Base-by-base conservation (phyloP, 1,140 invertebrate species). In the Orius insidiosus region DNA sequence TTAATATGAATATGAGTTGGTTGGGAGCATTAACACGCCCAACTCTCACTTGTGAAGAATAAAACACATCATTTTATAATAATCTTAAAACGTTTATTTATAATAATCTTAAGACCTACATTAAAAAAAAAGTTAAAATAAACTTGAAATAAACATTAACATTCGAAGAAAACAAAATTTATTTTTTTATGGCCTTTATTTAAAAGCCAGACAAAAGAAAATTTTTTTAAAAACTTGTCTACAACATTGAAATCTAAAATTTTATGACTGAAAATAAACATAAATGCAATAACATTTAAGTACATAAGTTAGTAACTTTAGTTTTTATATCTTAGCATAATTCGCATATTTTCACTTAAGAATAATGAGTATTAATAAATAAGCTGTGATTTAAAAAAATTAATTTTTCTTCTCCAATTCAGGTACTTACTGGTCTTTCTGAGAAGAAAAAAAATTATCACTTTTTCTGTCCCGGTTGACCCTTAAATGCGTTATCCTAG, bases 251-350 rank as follows among this genome's bases (percentile, higher is more conserved):
- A 24, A 24, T 24, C 24, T 24, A 24, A 24, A 24, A 39, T 39
- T 18, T 39, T 39, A 40, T 15, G 14, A 32, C 11, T 15, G 11
- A 15, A 33, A 13, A 41, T 4, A 24, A 24, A 24, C 24, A 34
- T 50, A 50, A 50, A 50, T 50, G 49, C 49, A 50, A 35, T 8
- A 38, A 45, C 33, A 50, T 31, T 39, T 50, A 50, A 50, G 49
- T 50, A 50, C 49, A 50, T 46, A 50, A 46, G 49, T 50, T 50
- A 50, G 49, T 50, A 50, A 50, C 49, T 50, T 50, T 50, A 50
- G 49, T 50, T 50, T 45, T 41, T 36, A 46, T 24, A 37, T 37
- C n/a, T 34, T 46, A 34, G 11, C 44, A 35, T 16, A 48, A 48
- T 42, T 42, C 18, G 14, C 19, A 48, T 10, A 15, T 32, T 8